A percentile compares a stretch with the other conserved stretches of the same genome.
Conservation (phyloP, 2,888 invertebrate genomes). For the Apoda limacodes region DNA sequence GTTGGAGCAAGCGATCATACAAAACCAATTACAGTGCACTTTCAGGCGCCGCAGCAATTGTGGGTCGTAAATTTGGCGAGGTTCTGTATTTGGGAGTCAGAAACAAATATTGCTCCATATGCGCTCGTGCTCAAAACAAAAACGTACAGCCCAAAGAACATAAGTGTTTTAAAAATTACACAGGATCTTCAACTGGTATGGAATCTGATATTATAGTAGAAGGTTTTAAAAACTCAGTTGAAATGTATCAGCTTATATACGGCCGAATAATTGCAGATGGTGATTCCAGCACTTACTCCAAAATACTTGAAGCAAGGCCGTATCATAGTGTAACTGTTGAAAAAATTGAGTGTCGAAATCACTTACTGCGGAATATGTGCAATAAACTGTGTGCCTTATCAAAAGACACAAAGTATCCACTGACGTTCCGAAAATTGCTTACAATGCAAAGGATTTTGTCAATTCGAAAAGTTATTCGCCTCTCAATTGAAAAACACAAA, state of each 20-base stretch:
- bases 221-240: constrained; percentile 25
- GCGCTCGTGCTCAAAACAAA: constrained; percentile 10
- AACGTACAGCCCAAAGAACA: constrained; percentile 13
- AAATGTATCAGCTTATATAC: constrained; percentile 8
- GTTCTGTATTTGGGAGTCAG: constrained; percentile 11
- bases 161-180: constrained; percentile 29
- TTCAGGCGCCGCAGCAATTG: constrained; percentile 20
- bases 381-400: constrained; percentile 1
- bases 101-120: constrained; percentile 1
- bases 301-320: constrained; percentile 7
- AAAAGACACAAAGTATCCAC: too few species aligned
- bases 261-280: constrained; percentile 11
- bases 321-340: constrained; percentile 5
- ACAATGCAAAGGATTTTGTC: too few species aligned
- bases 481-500: too few species aligned
- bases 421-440: too few species aligned
- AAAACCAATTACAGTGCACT: constrained; percentile 18
- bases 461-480: too few species aligned
- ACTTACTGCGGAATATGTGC: constrained; percentile 8
- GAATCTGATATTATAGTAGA: constrained; percentile 28
- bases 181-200: constrained; percentile 26
- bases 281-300: constrained; percentile 9
- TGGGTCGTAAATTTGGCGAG: constrained; percentile 15
- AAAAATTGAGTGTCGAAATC: constrained; percentile 18
- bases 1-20: constrained; percentile 10